These are phyloP conservation scores for Chymomyza amoena DNA, from an alignment of 2,888 invertebrate genomes.

Conservation along the genomic window DNA sequence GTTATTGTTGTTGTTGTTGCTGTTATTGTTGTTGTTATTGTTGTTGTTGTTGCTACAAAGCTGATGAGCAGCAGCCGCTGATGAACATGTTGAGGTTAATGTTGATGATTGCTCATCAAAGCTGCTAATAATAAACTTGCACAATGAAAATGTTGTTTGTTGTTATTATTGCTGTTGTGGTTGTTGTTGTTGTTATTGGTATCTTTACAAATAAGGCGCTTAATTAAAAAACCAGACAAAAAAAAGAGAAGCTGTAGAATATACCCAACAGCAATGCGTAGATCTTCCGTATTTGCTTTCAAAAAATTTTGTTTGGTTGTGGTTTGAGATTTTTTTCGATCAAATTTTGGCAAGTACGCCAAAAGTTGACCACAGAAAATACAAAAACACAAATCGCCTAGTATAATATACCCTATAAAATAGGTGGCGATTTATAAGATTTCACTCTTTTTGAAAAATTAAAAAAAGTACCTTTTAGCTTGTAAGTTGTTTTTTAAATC, in stretches of 20 bases:
- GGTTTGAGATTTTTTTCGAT: conserved; percentile 13
- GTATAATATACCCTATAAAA: no score
- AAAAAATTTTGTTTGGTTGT: conserved; percentile 1
- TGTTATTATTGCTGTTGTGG: conserved; percentile 9
- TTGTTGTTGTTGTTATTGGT: conserved; percentile 9
- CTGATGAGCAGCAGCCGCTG: conserved; percentile 27
- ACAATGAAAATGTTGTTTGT: background rate
- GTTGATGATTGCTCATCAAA: conserved; percentile 42
- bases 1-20: conserved; percentile 7
- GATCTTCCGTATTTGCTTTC: conserved; percentile 64
- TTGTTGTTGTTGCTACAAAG: background rate
- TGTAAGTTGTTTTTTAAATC: no score
- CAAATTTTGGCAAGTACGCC: conserved; percentile 35
- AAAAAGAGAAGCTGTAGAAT: conserved; percentile 7
- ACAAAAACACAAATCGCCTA: background rate
- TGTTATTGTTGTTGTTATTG: conserved; percentile 22
- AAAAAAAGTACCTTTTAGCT: no score
- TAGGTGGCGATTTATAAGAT: no score
- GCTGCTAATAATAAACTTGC: conserved; percentile 2
- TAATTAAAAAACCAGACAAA: conserved; percentile 54
- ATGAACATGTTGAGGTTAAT: conserved; percentile 52
- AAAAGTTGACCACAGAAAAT: conserved; percentile 29
- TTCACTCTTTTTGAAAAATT: no score
- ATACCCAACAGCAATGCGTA: conserved; percentile 7
- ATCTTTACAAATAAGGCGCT: conserved; percentile 57